Evolutionary conservation across 92 coral and sea anemone genomes (phyloP).

Genomic region (Phymanthus crucifer): DNA sequence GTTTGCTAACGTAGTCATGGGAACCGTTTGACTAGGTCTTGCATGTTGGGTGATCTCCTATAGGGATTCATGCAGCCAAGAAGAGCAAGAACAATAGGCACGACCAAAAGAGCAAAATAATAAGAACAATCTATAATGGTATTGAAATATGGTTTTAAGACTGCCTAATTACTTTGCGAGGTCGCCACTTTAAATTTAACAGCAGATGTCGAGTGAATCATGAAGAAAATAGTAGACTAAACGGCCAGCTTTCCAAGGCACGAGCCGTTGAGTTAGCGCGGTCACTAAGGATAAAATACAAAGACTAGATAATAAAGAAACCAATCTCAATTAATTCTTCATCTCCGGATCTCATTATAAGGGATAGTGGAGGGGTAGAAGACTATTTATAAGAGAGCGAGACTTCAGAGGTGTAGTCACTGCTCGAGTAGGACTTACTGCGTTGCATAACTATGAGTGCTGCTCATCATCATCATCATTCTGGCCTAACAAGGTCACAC

Average conservation of each 20-base stretch:
- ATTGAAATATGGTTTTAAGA: neutral
- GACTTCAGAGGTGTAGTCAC: neutral
- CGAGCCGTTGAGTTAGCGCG: conserved; percentile 7
- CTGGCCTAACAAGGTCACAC: conserved; percentile 8
- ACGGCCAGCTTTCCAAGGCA: conserved; percentile 31
- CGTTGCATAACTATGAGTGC: conserved; percentile 9
- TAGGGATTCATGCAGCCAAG: conserved; percentile 5
- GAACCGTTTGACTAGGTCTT: conserved; percentile 7
- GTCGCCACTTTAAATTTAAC: neutral
- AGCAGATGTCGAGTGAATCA: conserved; percentile 39
- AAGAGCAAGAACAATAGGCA: conserved; percentile 8
- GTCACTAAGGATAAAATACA: conserved; percentile 14
- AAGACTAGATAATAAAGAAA: conserved; percentile 38
- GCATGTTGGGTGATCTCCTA: conserved; percentile 11
- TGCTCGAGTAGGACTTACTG: neutral
- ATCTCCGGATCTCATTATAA: conserved; percentile 26
- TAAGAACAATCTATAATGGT: conserved; percentile 27
- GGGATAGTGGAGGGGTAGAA: neutral
- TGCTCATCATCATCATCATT: neutral
- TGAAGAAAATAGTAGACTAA: conserved; percentile 9
- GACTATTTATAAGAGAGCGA: neutral
- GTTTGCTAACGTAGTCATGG: conserved; percentile 21
- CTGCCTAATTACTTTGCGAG: conserved; percentile 28
- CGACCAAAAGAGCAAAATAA: conserved; percentile 37
- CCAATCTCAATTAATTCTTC: conserved; percentile 27